Evolutionary conservation across 1,140 invertebrate genomes (phyloP).

Genomic region (Plutomurus gul): DNA sequence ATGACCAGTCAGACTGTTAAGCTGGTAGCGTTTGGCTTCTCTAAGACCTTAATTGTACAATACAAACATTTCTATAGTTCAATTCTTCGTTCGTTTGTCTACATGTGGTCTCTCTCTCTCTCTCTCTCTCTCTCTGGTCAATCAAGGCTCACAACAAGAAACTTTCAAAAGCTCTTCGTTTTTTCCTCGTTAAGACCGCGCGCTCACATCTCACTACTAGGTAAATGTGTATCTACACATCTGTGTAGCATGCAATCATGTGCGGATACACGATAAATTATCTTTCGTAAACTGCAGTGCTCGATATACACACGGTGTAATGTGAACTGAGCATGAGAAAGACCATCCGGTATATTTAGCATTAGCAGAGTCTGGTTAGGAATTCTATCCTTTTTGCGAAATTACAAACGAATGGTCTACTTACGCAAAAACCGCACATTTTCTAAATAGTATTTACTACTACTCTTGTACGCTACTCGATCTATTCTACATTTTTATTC

Average conservation of each 20-base stretch:
- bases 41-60: conserved; percentile 5
- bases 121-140: no score
- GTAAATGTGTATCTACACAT: no score
- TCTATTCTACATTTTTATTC: neutral
- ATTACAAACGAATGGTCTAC: neutral
- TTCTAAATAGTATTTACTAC: neutral
- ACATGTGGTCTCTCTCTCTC: conserved; percentile 3
- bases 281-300: no score
- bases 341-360: neutral
- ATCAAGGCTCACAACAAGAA: no score
- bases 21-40: no score
- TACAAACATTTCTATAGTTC: conserved; percentile 14
- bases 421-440: conserved; percentile 2
- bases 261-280: no score
- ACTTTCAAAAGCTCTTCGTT: neutral
- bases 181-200: neutral
- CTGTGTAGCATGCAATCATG: no score
- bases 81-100: neutral
- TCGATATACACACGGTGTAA: neutral
- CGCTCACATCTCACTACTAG: no score
- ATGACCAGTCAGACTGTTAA: no score
- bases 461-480: no score
- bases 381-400: neutral
- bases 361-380: neutral
- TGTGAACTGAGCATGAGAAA: neutral